Evolutionary conservation across 2,113 vertebrate species (phyloP).

Genomic region (Orthonyx spaldingii): DNA sequence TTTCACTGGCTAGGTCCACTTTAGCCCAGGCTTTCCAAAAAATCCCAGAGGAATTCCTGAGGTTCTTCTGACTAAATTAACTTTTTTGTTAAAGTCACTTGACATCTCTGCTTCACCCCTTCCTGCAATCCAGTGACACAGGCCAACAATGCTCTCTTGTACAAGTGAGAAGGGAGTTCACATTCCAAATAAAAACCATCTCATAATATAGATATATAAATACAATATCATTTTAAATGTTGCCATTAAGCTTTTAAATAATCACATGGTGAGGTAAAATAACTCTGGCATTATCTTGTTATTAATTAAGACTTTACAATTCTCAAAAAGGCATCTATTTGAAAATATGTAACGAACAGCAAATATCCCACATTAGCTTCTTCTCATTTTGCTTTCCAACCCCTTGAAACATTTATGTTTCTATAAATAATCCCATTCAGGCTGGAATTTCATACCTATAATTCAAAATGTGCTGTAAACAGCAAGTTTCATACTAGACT

Average conservation of each 20-base stretch:
- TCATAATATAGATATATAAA: not conserved
- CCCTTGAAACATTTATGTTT: not conserved
- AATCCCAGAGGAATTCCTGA: not conserved
- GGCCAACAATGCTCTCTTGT: not conserved
- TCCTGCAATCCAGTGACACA: not conserved
- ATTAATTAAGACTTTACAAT: not conserved
- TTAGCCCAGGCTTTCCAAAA: not conserved
- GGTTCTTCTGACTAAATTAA: not conserved
- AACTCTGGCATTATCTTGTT: not conserved
- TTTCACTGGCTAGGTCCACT: not conserved
- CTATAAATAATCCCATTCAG: not conserved
- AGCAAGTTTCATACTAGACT: not conserved
- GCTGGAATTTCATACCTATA: not conserved
- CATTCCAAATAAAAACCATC: not conserved
- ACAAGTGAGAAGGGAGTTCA: not conserved
- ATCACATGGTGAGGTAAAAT: not conserved
- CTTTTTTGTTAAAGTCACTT: not conserved
- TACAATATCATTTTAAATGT: not conserved
- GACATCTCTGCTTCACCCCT: not conserved
- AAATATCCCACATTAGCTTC: not conserved
- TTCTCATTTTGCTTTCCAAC: not conserved
- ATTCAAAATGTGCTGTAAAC: conserved; percentile 11
- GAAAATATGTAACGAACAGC: not conserved
- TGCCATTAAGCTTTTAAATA: not conserved
- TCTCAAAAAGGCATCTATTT: not conserved